Conservation (phyloP, 1,140 invertebrate species). For the Tetragonula clypearis region DNA sequence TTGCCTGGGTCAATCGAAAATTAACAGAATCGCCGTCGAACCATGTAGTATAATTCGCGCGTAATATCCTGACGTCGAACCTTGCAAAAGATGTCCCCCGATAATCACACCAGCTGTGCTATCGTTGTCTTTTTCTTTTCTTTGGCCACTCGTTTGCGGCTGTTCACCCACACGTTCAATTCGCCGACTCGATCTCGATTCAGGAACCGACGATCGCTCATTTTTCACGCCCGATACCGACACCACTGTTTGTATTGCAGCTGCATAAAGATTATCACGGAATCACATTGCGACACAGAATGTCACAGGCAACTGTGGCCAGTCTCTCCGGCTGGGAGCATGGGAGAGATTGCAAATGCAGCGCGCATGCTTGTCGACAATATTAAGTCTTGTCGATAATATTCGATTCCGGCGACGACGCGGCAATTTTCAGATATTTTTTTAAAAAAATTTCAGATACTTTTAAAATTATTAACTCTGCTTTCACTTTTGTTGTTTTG, state of each 20-base stretch:
- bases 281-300: constrained; percentile 80
- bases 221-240: constrained; percentile 5
- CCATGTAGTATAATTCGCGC: constrained; percentile 37
- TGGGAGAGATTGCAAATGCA: constrained; percentile 73
- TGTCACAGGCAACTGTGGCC: constrained; percentile 80
- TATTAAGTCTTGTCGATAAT: constrained; percentile 69
- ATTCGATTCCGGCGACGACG: constrained; percentile 35
- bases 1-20: neutral
- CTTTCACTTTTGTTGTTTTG: too few species aligned
- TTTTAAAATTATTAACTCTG: too few species aligned
- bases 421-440: too few species aligned
- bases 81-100: neutral
- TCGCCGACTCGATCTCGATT: neutral
- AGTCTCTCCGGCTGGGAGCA: constrained; percentile 61
- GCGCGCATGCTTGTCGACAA: constrained; percentile 76
- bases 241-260: neutral
- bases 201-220: neutral
- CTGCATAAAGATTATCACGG: constrained; percentile 56
- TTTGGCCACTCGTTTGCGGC: too few species aligned
- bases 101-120: neutral
- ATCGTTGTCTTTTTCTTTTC: neutral
- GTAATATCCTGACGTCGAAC: neutral
- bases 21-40: neutral
- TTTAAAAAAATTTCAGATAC: too few species aligned
- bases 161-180: neutral